Conservation (phyloP, 2,888 invertebrate genomes). For the Eupithecia abbreviata region DNA sequence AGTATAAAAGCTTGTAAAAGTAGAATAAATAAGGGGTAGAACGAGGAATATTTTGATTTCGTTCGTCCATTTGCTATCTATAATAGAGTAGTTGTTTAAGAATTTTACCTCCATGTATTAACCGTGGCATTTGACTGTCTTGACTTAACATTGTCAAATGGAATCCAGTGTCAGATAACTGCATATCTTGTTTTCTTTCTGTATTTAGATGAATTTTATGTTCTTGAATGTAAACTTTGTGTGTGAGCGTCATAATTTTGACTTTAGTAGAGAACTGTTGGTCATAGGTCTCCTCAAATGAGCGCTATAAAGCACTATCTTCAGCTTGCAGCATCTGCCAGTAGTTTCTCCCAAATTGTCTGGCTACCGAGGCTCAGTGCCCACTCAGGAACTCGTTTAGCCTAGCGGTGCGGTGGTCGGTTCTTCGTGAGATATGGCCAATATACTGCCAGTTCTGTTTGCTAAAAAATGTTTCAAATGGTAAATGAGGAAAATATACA, state of each 20-base stretch:
- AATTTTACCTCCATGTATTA: not conserved
- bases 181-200: not conserved
- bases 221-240: not conserved
- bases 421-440: not conserved
- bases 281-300: not conserved
- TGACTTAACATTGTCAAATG: not conserved
- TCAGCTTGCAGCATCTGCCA: not conserved
- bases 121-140: not conserved
- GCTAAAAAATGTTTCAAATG: not conserved
- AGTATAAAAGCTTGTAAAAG: too few species aligned
- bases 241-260: not conserved
- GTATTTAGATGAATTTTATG: not conserved
- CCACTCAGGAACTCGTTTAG: not conserved
- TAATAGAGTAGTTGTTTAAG: slow-evolving; percentile 5
- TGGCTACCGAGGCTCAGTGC: not conserved
- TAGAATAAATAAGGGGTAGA: not conserved
- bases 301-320: not conserved
- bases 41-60: too few species aligned
- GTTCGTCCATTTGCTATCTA: not conserved
- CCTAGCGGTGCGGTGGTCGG: not conserved
- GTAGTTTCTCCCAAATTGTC: not conserved
- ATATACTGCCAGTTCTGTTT: not conserved
- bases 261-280: not conserved
- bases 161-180: not conserved
- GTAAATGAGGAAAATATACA: not conserved